Conservation (phyloP, 2,113 vertebrate genomes). For the Murina feae region DNA sequence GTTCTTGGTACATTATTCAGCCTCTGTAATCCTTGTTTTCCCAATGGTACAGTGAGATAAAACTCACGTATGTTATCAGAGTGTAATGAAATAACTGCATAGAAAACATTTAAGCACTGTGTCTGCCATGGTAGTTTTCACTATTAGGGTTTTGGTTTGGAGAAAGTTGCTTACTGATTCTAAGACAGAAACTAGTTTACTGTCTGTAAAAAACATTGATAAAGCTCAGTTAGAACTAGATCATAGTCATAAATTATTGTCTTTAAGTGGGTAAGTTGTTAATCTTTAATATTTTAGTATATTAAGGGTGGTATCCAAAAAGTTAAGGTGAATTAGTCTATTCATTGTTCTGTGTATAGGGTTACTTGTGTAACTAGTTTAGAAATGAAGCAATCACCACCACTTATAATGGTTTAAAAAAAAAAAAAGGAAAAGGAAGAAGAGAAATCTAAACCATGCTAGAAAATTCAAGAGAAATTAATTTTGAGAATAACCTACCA, state of each 20-base stretch:
- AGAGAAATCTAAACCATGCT: not conserved
- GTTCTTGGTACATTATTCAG: not conserved
- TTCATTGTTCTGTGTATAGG: not conserved
- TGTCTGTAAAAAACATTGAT: not conserved
- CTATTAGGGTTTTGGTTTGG: not conserved
- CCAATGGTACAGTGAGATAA: not conserved
- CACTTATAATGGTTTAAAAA: not conserved
- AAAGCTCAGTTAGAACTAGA: not conserved
- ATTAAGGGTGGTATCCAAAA: not conserved
- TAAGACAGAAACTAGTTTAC: not conserved
- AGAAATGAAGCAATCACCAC: not conserved
- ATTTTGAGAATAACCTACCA: conserved; percentile 25
- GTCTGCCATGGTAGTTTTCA: not conserved
- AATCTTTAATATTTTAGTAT: not conserved
- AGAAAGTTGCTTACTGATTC: not conserved
- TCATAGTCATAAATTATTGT: conserved; percentile 10
- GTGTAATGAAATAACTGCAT: not conserved
- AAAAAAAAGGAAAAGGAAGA: no score
- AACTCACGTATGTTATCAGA: not conserved
- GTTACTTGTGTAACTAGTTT: not conserved
- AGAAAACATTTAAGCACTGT: not conserved
- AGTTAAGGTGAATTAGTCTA: not conserved
- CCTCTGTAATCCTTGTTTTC: not conserved
- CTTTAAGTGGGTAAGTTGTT: not conserved
- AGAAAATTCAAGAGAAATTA: not conserved